These are phyloP conservation scores for Drosophila eohydei DNA, from an alignment of 2,888 invertebrate species.

Conservation along the genomic window DNA sequence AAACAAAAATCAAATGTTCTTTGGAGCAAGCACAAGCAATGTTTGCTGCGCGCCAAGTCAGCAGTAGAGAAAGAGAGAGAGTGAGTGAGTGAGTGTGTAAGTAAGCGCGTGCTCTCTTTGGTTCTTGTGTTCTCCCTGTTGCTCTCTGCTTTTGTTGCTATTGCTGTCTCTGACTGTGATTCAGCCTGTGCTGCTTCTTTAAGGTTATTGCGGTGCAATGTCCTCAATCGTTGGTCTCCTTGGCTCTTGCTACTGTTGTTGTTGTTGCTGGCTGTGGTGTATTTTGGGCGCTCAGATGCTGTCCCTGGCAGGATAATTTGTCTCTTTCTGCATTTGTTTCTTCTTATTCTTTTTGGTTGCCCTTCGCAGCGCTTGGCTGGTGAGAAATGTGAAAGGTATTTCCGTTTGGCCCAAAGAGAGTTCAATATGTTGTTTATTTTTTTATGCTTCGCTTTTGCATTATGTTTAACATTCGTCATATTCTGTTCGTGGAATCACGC, in stretches of 20 bases:
- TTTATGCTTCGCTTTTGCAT: conserved; percentile 2
- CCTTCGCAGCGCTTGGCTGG: conserved; percentile 53
- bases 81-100: background rate
- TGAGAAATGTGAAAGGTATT: conserved; percentile 71
- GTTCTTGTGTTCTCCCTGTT: conserved; percentile 8
- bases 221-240: conserved; percentile 79
- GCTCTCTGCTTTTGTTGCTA: conserved; percentile 30
- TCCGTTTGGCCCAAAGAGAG: conserved; percentile 52
- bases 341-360: conserved; percentile 40
- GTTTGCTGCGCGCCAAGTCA: conserved; percentile 73
- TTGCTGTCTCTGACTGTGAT: conserved; percentile 37
- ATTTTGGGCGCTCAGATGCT: conserved; percentile 70
- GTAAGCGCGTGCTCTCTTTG: conserved; percentile 10
- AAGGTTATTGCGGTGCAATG: conserved; percentile 83
- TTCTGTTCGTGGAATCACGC: conserved; percentile 7
- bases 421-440: conserved; percentile 22
- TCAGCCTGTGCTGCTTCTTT: conserved; percentile 69
- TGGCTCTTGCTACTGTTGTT: conserved; percentile 47
- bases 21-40: conserved; percentile 44
- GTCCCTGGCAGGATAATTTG: conserved; percentile 61
- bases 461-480: conserved; percentile 11
- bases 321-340: conserved; percentile 6
- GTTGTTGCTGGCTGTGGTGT: conserved; percentile 12
- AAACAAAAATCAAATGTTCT: conserved; percentile 37
- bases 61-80: conserved; percentile 7